Percentiles rank a stretch among this genome's conserved stretches.
phyloP scores from a whole-genome alignment of 2,113 vertebrate genomes.

The Sapajus apella region DNA sequence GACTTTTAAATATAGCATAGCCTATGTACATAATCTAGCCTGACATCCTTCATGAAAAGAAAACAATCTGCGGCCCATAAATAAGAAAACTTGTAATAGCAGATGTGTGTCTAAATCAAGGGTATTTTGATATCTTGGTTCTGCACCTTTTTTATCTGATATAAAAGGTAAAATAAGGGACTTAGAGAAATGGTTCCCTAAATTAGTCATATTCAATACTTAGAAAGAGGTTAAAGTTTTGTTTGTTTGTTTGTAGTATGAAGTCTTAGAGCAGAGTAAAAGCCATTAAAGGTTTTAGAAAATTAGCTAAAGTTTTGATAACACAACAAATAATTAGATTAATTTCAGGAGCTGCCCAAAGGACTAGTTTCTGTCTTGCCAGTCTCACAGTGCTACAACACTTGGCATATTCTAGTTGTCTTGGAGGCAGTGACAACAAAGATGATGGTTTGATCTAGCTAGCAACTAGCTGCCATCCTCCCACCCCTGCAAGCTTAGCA shows the following conservation, averaged over 20 bases:
- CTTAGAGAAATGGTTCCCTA: not conserved
- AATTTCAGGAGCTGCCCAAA: not conserved
- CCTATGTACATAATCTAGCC: not conserved
- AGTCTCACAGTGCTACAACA: not conserved
- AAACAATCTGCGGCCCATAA: not conserved
- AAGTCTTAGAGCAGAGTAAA: not conserved
- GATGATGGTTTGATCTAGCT: too few relatives aligned
- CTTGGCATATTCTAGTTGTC: too few relatives aligned
- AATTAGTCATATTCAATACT: not conserved
- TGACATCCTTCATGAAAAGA: not conserved
- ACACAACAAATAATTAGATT: not conserved
- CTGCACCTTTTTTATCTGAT: not conserved
- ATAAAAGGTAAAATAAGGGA: not conserved
- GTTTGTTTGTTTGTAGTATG: not conserved
- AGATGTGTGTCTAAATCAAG: not conserved
- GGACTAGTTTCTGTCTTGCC: not conserved
- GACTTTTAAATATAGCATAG: not conserved
- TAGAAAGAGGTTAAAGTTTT: not conserved
- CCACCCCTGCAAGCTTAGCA: not conserved
- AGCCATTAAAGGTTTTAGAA: not conserved
- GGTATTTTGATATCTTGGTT: not conserved
- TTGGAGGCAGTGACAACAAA: not conserved
- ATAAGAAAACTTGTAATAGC: not conserved
- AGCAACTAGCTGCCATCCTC: not conserved
- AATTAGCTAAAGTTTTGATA: not conserved